These are phyloP conservation scores for Elysia crispata DNA, from an alignment of 2,888 invertebrate species.

Conservation along the genomic window DNA sequence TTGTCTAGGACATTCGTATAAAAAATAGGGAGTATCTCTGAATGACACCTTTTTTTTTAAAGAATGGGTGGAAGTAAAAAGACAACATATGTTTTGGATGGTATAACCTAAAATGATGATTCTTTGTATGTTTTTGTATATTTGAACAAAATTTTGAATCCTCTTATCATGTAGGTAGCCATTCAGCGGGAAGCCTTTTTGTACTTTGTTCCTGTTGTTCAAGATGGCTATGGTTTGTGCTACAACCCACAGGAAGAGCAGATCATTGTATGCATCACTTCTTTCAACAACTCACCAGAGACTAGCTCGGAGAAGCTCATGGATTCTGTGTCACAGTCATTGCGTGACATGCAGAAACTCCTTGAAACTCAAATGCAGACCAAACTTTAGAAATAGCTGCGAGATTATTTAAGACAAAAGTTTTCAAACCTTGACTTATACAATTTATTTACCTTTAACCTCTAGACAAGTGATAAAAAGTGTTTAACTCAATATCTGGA, in stretches of 20 bases:
- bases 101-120: not conserved
- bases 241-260: slow-evolving; percentile 91
- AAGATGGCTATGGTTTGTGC: slow-evolving; percentile 94
- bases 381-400: slow-evolving; percentile 21
- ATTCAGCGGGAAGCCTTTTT: slow-evolving; percentile 87
- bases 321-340: slow-evolving; percentile 81
- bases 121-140: no score
- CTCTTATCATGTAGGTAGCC: slow-evolving; percentile 81
- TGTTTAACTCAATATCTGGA: no score
- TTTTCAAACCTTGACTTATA: no score
- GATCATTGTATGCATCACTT: slow-evolving; percentile 86
- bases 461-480: no score
- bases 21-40: no score
- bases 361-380: slow-evolving; percentile 56
- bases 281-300: slow-evolving; percentile 82
- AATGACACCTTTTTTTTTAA: no score
- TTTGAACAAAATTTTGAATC: no score
- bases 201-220: slow-evolving; percentile 91
- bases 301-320: slow-evolving; percentile 82
- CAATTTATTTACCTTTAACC: no score
- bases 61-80: no score
- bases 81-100: no score
- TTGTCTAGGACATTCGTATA: no score
- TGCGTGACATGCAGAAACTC: slow-evolving; percentile 85
- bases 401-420: no score